Percentiles rank a stretch among this genome's conserved stretches.
phyloP scores from a whole-genome alignment of 2,113 vertebrate species.

The Syrmaticus mikado region DNA sequence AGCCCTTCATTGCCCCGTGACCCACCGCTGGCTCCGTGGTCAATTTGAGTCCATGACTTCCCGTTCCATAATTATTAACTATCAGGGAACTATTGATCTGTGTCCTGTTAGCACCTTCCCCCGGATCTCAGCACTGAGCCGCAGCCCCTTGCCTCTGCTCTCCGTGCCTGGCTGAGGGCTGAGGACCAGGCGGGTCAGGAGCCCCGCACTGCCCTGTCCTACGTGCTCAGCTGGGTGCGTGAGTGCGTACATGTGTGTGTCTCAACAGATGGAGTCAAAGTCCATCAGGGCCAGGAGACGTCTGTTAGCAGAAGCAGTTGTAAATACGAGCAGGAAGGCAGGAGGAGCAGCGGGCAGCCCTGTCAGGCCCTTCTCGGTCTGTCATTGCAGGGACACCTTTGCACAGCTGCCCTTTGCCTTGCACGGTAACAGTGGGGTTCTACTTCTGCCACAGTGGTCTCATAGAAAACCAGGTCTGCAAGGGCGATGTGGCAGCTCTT shows the following conservation, averaged over 20 bases:
- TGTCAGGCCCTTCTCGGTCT: neutral
- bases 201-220: neutral
- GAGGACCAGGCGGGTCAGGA: too few relatives aligned
- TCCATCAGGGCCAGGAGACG: neutral
- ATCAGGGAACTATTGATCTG: neutral
- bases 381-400: neutral
- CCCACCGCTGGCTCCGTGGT: neutral
- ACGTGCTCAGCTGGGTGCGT: rapidly evolving
- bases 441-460: neutral
- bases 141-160: neutral
- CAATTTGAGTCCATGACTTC: neutral
- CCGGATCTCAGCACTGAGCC: neutral
- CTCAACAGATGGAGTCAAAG: neutral
- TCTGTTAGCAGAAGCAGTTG: neutral
- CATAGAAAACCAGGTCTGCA: neutral
- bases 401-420: neutral
- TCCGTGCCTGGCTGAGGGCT: neutral
- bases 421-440: rapidly evolving
- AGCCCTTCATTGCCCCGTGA: neutral
- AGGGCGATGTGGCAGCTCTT: neutral
- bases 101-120: neutral
- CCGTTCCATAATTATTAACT: neutral
- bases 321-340: neutral
- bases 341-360: neutral
- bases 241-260: neutral